phyloP scores from a whole-genome alignment of 1,140 invertebrate genomes.

The Achroia grisella region DNA sequence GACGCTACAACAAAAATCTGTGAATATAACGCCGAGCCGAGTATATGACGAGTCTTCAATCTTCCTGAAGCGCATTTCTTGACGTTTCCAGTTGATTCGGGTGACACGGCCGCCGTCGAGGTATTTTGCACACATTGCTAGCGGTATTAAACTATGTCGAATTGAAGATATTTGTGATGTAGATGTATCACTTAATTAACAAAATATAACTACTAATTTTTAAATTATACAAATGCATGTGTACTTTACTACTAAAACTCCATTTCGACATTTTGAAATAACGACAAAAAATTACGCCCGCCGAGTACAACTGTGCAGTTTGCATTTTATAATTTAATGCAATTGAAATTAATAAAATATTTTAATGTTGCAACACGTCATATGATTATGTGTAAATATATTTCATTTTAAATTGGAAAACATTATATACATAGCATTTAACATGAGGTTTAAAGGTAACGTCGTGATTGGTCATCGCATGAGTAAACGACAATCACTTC shows the following conservation, averaged over 20 bases:
- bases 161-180: conserved; percentile 20
- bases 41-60: conserved; percentile 6
- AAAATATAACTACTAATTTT: conserved; percentile 3
- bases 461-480: no score
- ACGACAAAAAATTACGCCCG: conserved; percentile 45
- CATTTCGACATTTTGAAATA: conserved; percentile 45
- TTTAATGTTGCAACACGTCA: conserved; percentile 19
- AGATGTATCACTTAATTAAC: conserved; percentile 2
- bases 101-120: conserved; percentile 41
- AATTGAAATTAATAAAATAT: no score
- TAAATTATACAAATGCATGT: no score
- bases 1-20: conserved; percentile 3
- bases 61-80: conserved; percentile 26
- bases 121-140: conserved; percentile 67
- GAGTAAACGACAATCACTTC: no score
- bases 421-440: no score
- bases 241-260: conserved; percentile 1
- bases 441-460: no score
- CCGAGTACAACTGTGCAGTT: conserved; percentile 46
- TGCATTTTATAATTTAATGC: no score
- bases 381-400: no score
- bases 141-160: conserved; percentile 42
- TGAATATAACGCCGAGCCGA: conserved; percentile 2
- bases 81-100: conserved; percentile 34
- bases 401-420: no score